Conservation (phyloP, 2,797 vertebrate genomes). For the Zenarchopterus dispar region DNA sequence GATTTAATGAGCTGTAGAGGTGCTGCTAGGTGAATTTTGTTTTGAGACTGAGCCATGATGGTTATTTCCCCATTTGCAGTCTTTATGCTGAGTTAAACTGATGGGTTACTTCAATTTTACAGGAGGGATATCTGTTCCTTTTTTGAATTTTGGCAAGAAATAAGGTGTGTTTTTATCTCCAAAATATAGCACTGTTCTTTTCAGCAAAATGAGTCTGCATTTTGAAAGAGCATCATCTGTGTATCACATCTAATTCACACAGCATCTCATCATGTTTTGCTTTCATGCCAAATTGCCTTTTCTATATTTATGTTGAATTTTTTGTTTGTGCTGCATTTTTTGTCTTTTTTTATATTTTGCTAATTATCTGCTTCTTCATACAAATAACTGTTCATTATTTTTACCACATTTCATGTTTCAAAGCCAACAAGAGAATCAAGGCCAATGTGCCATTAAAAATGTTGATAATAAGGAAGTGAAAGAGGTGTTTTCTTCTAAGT, state of each 20-base stretch:
- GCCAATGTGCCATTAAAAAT: no score
- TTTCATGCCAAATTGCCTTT: not conserved
- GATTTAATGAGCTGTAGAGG: conserved; percentile 4
- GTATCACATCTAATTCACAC: conserved; percentile 2
- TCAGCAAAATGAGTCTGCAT: conserved; percentile 1
- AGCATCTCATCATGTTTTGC: not conserved
- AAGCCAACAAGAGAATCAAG: no score
- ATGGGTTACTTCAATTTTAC: not conserved
- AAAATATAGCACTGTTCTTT: not conserved
- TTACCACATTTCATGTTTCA: no score
- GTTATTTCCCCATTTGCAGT: conserved; percentile 1
- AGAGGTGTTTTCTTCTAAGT: no score
- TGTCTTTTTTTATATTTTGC: no score
- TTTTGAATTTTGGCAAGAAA: conserved; percentile 15
- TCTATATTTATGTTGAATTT: conserved; percentile 1
- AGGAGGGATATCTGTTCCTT: conserved; percentile 7
- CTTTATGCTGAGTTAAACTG: conserved; percentile 7
- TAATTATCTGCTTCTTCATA: no score
- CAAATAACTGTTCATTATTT: no score
- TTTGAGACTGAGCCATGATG: conserved; percentile 4
- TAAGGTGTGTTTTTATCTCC: not conserved
- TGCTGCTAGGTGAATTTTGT: not conserved
- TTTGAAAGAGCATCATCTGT: conserved; percentile 2
- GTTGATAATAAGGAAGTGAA: no score
- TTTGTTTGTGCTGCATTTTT: not conserved